Evolutionary conservation across 2,113 vertebrate genomes (phyloP).

Genomic region (Spheniscus mendiculus): DNA sequence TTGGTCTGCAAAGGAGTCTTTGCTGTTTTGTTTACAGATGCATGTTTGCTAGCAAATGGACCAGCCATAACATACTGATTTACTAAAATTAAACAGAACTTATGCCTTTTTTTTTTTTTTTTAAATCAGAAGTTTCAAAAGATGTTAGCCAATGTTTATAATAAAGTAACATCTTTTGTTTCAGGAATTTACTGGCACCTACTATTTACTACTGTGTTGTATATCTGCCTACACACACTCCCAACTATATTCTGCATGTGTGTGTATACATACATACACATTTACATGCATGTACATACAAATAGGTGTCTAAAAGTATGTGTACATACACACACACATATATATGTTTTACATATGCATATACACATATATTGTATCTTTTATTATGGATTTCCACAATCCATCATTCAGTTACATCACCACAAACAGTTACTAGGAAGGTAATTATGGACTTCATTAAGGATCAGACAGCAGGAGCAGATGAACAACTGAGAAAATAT

Average conservation of each 20-base stretch:
- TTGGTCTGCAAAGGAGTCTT: background rate
- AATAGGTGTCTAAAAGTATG: background rate
- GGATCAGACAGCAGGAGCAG: background rate
- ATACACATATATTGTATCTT: background rate
- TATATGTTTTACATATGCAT: background rate
- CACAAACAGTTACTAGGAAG: background rate
- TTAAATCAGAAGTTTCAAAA: background rate
- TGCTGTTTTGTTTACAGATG: background rate
- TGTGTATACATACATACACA: background rate
- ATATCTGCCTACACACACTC: background rate
- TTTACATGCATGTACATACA: background rate
- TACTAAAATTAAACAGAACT: background rate
- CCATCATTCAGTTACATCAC: background rate
- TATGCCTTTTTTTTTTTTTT: background rate
- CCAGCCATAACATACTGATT: background rate
- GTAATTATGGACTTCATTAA: background rate
- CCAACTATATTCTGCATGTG: background rate
- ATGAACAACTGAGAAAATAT: background rate
- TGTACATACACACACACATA: too few relatives aligned
- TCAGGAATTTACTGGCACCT: background rate
- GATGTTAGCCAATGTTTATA: background rate
- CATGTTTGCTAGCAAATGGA: background rate
- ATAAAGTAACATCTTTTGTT: background rate
- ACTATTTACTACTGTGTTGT: background rate
- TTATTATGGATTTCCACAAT: background rate